Percentiles rank a stretch among this genome's conserved stretches.
Conservation (phyloP, 2,888 invertebrate genomes). For the Psylliodes chrysocephalus region DNA sequence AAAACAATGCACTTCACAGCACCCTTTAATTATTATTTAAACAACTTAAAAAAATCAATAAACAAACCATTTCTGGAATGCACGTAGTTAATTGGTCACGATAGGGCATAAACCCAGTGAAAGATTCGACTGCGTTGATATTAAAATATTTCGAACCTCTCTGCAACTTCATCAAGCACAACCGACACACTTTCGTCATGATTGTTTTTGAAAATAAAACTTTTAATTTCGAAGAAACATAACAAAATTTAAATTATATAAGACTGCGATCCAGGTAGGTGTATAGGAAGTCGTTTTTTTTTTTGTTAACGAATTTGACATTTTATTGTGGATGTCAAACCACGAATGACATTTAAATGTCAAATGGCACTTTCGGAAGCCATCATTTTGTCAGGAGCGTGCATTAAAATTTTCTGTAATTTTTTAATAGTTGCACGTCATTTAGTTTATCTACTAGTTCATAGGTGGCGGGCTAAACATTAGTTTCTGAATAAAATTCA, state of each 20-base stretch:
- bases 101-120: conserved; percentile 56
- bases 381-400: conserved; percentile 31
- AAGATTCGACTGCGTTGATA: conserved; percentile 54
- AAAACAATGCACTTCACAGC: too few species aligned
- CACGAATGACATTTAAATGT: conserved; percentile 49
- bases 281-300: conserved; percentile 33
- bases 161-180: conserved; percentile 52
- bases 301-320: conserved; percentile 49
- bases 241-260: conserved; percentile 26
- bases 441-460: neutral
- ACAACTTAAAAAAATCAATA: conserved; percentile 16
- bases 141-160: conserved; percentile 54
- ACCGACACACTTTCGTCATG: conserved; percentile 56
- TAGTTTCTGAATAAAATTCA: too few species aligned
- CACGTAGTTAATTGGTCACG: conserved; percentile 55
- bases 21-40: too few species aligned
- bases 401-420: conserved; percentile 12
- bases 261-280: conserved; percentile 16
- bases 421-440: neutral
- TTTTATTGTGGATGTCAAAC: conserved; percentile 52
- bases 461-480: neutral
- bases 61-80: conserved; percentile 55
- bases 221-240: conserved; percentile 12
- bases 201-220: conserved; percentile 3
- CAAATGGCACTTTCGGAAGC: conserved; percentile 45